A percentile compares a stretch with the other conserved stretches of the same genome.
Evolutionary conservation across 35 echinoderm and acorn worm genomes (phyloP).

Genomic region (Heliocidaris tuberculata): DNA sequence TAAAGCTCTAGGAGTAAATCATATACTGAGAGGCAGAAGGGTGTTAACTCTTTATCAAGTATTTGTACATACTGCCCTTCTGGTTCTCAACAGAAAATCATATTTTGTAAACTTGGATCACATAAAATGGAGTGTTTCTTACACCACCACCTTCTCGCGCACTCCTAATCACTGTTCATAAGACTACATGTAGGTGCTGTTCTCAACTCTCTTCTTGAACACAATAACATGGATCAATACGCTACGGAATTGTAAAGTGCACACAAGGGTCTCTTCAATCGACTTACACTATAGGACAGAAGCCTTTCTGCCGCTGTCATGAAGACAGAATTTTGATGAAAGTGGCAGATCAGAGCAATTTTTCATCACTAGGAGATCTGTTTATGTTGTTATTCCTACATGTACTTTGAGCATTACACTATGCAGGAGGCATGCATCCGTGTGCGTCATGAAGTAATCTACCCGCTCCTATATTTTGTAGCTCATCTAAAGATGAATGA

Average conservation of each 20-base stretch:
- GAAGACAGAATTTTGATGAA: background rate
- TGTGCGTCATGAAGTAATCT: background rate
- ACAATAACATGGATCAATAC: background rate
- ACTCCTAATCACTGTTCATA: background rate
- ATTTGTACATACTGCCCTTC: too few species aligned
- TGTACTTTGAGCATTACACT: background rate
- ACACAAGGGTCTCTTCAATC: background rate
- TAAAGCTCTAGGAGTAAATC: too few species aligned
- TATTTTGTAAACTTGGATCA: too few species aligned
- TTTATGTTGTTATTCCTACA: background rate
- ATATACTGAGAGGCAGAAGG: too few species aligned
- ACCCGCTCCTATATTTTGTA: background rate
- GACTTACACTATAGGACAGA: background rate
- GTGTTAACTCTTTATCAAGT: too few species aligned
- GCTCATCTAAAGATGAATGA: background rate
- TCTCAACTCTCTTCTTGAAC: background rate
- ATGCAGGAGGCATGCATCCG: background rate
- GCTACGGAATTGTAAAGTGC: background rate
- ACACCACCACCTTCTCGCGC: background rate
- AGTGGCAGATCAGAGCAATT: constrained; percentile 1
- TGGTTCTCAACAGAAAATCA: too few species aligned
- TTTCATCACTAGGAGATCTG: constrained; percentile 1
- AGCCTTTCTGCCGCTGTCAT: background rate
- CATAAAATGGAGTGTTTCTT: too few species aligned
- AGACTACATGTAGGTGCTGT: background rate